phyloP scores from a whole-genome alignment of 2,797 vertebrate genomes.

The Bucorvus abyssinicus region DNA sequence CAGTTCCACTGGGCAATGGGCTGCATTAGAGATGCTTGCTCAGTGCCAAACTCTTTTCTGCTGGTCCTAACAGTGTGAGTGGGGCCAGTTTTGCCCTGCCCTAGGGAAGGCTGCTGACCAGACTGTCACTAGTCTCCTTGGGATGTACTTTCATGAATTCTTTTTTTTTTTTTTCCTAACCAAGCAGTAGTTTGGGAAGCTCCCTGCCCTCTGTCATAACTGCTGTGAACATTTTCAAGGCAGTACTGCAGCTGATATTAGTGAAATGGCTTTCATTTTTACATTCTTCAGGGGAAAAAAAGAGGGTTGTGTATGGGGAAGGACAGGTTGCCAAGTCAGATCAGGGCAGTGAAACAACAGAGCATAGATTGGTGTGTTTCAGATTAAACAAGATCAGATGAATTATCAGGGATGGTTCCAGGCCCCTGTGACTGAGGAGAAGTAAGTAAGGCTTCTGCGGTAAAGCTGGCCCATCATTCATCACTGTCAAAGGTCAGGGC shows the following conservation, averaged over 20 bases:
- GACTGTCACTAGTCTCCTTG: background rate
- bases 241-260: background rate
- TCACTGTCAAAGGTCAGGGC: accelerated
- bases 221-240: background rate
- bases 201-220: background rate
- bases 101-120: background rate
- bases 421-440: background rate
- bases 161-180: background rate
- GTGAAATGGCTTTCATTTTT: background rate
- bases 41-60: background rate
- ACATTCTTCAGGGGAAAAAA: background rate
- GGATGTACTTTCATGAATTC: background rate
- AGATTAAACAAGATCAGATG: background rate
- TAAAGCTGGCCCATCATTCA: background rate
- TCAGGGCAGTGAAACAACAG: background rate
- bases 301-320: background rate
- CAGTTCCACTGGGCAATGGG: background rate
- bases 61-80: background rate
- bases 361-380: background rate
- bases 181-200: background rate
- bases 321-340: background rate
- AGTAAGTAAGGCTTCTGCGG: background rate
- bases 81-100: background rate
- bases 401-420: background rate
- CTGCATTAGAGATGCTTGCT: background rate